These are phyloP conservation scores for Chionodraco myersi DNA, from an alignment of 2,113 vertebrate genomes.

Conservation along the genomic window DNA sequence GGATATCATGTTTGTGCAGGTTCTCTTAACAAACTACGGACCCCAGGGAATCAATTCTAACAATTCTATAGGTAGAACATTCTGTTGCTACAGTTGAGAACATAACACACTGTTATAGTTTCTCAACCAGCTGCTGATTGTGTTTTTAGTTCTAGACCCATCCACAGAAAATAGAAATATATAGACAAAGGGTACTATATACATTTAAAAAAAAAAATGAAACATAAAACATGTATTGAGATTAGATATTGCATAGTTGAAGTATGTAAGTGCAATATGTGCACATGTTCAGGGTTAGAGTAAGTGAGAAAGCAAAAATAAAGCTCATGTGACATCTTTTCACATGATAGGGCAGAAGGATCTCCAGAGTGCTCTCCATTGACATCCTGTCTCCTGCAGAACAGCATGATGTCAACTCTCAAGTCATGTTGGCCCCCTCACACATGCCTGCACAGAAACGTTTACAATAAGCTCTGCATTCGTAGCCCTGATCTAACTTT, in stretches of 20 bases:
- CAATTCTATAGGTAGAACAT: not conserved
- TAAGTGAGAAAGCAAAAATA: too few relatives aligned
- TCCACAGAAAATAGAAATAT: not conserved
- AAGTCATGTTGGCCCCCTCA: conserved; percentile 4
- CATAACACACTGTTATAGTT: not conserved
- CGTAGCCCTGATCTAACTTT: conserved; percentile 19
- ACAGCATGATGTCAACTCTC: conserved; percentile 26
- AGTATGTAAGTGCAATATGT: too few relatives aligned
- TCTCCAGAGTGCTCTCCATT: conserved; percentile 7
- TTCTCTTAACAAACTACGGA: not conserved
- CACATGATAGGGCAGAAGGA: too few relatives aligned
- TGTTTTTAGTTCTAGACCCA: not conserved
- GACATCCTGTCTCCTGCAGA: conserved; percentile 30
- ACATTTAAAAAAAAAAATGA: too few relatives aligned
- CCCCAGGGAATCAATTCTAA: not conserved
- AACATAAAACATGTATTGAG: too few relatives aligned
- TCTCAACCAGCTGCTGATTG: not conserved
- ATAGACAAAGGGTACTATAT: too few relatives aligned
- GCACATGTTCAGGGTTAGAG: too few relatives aligned
- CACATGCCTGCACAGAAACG: not conserved
- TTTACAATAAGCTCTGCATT: conserved; percentile 16
- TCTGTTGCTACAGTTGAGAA: not conserved
- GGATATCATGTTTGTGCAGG: not conserved
- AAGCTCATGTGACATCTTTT: not conserved
- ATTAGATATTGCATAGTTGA: too few relatives aligned